Conservation (phyloP, 23 tunicate genomes). For the Trididemnum clinides region DNA sequence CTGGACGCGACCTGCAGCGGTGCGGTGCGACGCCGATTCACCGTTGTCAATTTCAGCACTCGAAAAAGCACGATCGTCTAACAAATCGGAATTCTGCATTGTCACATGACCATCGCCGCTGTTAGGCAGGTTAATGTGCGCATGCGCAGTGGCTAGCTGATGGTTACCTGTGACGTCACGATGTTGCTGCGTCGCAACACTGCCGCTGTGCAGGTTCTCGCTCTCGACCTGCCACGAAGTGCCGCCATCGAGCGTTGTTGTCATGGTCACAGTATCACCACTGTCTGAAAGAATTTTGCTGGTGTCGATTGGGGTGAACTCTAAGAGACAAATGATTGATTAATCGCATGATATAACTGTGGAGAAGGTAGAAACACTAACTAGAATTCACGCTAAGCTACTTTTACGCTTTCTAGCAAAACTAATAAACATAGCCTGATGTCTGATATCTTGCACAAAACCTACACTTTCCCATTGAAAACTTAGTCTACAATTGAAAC, state of each 20-base stretch:
- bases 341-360: no score
- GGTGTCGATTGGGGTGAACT: background rate
- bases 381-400: no score
- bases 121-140: background rate
- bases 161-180: constrained; percentile 41
- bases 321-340: no score
- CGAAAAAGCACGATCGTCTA: constrained; percentile 3
- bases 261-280: background rate
- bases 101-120: background rate
- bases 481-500: no score
- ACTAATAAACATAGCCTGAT: no score
- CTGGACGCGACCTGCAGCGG: background rate
- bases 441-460: no score
- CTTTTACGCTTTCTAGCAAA: no score
- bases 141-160: background rate
- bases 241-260: background rate
- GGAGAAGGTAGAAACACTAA: no score
- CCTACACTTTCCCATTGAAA: no score
- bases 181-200: background rate
- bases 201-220: constrained; percentile 77
- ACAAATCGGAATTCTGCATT: constrained; percentile 7
- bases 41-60: constrained; percentile 54
- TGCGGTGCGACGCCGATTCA: background rate
- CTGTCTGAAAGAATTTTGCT: background rate
- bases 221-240: constrained; percentile 70